Conservation (phyloP, 2,888 invertebrate genomes). For the Tubulanus polymorphus region DNA sequence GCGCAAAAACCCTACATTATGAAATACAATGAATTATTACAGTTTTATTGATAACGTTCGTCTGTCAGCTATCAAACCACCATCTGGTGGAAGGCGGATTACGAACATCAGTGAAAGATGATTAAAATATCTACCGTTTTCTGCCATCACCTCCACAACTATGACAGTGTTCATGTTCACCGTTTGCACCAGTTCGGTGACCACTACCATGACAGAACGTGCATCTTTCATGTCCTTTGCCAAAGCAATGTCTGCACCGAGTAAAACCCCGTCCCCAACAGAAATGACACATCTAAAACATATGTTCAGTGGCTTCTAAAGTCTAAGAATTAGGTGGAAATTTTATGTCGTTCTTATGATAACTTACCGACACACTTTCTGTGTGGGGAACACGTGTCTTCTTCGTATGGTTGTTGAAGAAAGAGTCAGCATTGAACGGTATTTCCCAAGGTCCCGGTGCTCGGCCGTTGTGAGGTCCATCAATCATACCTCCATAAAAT, state of each 20-base stretch:
- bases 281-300: too few species aligned
- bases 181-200: conserved; percentile 19
- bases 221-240: conserved; percentile 22
- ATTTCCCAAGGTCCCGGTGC: conserved; percentile 56
- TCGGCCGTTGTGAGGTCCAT: conserved; percentile 46
- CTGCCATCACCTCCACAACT: conserved; percentile 56
- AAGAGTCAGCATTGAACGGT: conserved; percentile 46
- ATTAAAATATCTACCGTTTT: conserved; percentile 34
- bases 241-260: conserved; percentile 40
- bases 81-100: too few species aligned
- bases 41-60: too few species aligned
- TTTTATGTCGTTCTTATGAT: too few species aligned
- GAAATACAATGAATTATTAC: too few species aligned
- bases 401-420: conserved; percentile 54
- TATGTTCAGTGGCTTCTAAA: too few species aligned
- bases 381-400: conserved; percentile 58
- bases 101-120: too few species aligned
- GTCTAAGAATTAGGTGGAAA: too few species aligned
- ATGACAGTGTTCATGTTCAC: conserved; percentile 43
- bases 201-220: conserved; percentile 29
- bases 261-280: conserved; percentile 56
- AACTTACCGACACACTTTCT: conserved; percentile 52
- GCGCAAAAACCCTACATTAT: too few species aligned
- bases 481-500: conserved; percentile 51
- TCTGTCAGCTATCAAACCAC: too few species aligned